Percentiles rank a stretch among this genome's conserved stretches.
Evolutionary conservation across 2,888 invertebrate species (phyloP).

Genomic region (Cephalotes varians): DNA sequence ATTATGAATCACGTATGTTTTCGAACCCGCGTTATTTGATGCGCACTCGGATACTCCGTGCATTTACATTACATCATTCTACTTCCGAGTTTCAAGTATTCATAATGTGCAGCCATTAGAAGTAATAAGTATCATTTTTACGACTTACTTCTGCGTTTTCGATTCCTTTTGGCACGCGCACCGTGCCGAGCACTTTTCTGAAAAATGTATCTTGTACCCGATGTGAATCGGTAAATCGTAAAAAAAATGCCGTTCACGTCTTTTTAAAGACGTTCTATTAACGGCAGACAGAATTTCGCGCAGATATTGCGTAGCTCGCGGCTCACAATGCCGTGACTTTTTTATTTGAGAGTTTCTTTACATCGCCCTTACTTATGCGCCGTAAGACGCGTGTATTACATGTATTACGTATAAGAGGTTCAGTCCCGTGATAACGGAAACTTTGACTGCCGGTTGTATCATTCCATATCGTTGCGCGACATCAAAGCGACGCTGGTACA

Average conservation of each 20-base stretch:
- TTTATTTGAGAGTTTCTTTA: conserved; percentile 38
- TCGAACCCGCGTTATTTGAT: neutral
- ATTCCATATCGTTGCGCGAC: neutral
- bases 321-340: conserved; percentile 16
- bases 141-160: conserved; percentile 29
- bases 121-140: conserved; percentile 27
- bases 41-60: neutral
- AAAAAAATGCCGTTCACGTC: conserved; percentile 12
- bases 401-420: neutral
- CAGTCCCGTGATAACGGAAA: conserved; percentile 1
- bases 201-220: conserved; percentile 42
- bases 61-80: neutral
- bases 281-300: neutral
- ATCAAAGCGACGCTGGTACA: neutral
- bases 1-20: neutral
- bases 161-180: neutral
- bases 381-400: conserved; percentile 20
- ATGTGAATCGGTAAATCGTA: conserved; percentile 22
- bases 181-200: neutral
- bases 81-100: conserved; percentile 16
- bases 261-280: conserved; percentile 29
- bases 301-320: conserved; percentile 28
- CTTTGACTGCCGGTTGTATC: neutral
- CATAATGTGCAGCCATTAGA: conserved; percentile 15
- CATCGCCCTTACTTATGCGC: conserved; percentile 9